These are phyloP conservation scores for Odontesthes bonariensis DNA, from an alignment of 2,113 vertebrate species.

Conservation along the genomic window DNA sequence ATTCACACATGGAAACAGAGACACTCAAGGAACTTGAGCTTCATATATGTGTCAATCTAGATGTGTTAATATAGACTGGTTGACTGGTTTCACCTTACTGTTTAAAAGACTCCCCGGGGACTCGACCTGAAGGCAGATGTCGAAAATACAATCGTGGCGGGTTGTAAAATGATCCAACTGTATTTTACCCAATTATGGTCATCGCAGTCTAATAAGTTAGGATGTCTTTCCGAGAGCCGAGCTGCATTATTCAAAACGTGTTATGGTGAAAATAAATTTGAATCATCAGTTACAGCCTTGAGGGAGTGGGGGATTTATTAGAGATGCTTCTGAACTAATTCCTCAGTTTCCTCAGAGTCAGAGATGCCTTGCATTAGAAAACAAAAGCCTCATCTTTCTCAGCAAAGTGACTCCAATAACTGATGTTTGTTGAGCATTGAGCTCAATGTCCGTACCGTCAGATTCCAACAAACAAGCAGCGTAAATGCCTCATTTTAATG, in stretches of 20 bases:
- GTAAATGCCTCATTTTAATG: not conserved
- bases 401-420: not conserved
- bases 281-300: conserved; percentile 14
- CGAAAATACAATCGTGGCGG: too few relatives aligned
- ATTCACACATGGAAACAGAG: too few relatives aligned
- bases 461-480: not conserved
- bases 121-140: too few relatives aligned
- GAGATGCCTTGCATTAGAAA: not conserved
- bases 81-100: too few relatives aligned
- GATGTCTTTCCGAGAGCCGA: not conserved
- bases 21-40: too few relatives aligned
- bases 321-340: not conserved
- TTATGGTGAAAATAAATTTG: not conserved
- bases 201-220: not conserved
- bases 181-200: not conserved
- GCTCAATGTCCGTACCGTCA: not conserved
- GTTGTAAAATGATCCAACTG: not conserved
- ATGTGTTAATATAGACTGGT: too few relatives aligned
- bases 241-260: conserved; percentile 16
- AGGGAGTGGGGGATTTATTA: not conserved
- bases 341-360: not conserved
- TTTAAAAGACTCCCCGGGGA: too few relatives aligned
- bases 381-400: not conserved
- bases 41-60: too few relatives aligned
- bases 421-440: not conserved